These are phyloP conservation scores for Torymus aiolomorphi DNA, from an alignment of 2,888 invertebrate genomes.

Conservation along the genomic window DNA sequence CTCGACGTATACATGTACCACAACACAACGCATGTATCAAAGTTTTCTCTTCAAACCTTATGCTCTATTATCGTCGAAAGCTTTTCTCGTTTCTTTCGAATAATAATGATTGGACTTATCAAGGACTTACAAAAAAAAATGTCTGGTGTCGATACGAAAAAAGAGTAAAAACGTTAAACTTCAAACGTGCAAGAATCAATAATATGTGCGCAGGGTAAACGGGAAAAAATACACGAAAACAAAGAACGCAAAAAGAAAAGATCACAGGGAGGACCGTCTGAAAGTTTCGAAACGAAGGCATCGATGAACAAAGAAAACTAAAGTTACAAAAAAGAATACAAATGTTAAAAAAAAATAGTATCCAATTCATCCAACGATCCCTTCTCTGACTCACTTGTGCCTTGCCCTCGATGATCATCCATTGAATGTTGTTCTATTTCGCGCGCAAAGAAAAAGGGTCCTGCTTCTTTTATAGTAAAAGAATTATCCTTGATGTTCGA, in stretches of 20 bases:
- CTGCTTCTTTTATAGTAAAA: conserved; percentile 57
- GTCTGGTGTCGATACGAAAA: conserved; percentile 7
- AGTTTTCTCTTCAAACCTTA: background rate
- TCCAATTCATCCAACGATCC: conserved; percentile 44
- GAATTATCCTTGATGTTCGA: conserved; percentile 69
- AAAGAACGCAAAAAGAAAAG: conserved; percentile 12
- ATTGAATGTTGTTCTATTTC: conserved; percentile 54
- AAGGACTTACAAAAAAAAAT: conserved; percentile 25
- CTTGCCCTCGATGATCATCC: conserved; percentile 69
- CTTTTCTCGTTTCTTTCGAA: background rate
- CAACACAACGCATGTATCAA: too few relatives aligned
- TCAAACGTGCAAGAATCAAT: conserved; percentile 15
- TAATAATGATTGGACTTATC: background rate
- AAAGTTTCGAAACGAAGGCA: conserved; percentile 40
- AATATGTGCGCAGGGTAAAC: conserved; percentile 14
- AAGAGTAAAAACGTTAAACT: conserved; percentile 13
- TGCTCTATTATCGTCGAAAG: background rate
- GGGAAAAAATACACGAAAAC: background rate
- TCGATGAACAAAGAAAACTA: conserved; percentile 33
- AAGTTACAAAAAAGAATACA: conserved; percentile 28
- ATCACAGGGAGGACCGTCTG: conserved; percentile 35
- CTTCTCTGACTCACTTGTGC: conserved; percentile 71
- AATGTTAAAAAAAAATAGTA: conserved; percentile 28
- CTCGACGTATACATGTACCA: too few relatives aligned
- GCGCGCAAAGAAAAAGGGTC: conserved; percentile 27